These are phyloP conservation scores for Tyto alba DNA, from an alignment of 2,113 vertebrate genomes.

Conservation along the genomic window DNA sequence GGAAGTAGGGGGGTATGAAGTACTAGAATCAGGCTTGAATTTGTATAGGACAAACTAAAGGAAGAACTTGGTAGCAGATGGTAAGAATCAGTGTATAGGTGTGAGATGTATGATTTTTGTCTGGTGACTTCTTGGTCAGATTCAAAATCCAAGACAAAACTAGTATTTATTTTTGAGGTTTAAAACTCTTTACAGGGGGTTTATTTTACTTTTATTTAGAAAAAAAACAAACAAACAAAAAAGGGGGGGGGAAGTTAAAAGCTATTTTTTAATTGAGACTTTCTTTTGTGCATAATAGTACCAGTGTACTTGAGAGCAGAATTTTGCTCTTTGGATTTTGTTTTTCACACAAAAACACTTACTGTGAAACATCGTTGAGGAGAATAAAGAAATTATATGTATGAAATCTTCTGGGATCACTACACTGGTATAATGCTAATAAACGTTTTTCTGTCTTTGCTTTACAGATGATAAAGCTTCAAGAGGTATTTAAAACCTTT, in stretches of 20 bases:
- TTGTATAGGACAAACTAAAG: background rate
- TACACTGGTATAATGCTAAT: background rate
- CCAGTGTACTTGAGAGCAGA: background rate
- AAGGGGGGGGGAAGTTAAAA: background rate
- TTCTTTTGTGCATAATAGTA: background rate
- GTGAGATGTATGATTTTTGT: background rate
- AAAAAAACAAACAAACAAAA: background rate
- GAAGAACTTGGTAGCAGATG: background rate
- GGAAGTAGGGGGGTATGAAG: background rate
- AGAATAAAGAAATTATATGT: background rate
- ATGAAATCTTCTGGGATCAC: background rate
- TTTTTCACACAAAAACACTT: background rate
- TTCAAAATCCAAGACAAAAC: background rate
- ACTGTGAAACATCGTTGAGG: background rate
- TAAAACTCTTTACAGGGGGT: background rate
- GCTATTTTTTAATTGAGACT: background rate
- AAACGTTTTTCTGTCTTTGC: background rate
- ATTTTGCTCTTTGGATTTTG: background rate
- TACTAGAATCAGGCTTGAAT: background rate
- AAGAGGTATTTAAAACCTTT: conserved; percentile 82
- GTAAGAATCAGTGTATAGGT: background rate
- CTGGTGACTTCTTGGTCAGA: background rate
- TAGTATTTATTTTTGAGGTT: background rate
- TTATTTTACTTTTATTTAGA: background rate
- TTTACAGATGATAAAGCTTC: conserved; percentile 80